Percentiles rank a stretch among this genome's conserved stretches.
phyloP scores from a whole-genome alignment of 2,888 invertebrate genomes.

The Uloborus plumipes region DNA sequence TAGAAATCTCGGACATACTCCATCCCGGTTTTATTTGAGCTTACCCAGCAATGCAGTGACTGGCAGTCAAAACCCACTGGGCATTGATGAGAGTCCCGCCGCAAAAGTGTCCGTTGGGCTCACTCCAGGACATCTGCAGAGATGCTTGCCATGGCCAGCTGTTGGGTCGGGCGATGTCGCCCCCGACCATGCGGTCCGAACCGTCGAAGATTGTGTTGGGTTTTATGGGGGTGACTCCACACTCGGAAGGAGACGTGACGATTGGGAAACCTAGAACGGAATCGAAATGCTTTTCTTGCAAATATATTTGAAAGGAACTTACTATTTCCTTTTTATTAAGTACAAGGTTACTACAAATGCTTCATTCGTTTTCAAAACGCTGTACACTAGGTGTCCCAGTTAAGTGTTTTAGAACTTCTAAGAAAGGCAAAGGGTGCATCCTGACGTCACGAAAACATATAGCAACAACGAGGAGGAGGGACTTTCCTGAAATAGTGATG shows the following conservation, averaged over 20 bases:
- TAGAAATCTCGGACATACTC: neutral
- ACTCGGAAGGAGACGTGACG: constrained; percentile 7
- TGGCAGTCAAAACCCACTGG: constrained; percentile 48
- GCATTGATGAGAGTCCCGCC: constrained; percentile 53
- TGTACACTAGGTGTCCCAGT: too few species aligned
- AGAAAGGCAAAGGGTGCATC: too few species aligned
- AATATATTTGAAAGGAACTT: too few species aligned
- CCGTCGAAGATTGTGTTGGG: constrained; percentile 16
- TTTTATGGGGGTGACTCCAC: constrained; percentile 32
- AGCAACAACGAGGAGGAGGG: too few species aligned
- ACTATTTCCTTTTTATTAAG: too few species aligned
- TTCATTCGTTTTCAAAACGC: too few species aligned
- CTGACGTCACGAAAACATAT: too few species aligned
- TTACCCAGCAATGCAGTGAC: constrained; percentile 40
- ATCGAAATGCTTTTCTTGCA: too few species aligned
- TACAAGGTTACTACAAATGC: too few species aligned
- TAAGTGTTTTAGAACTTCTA: too few species aligned
- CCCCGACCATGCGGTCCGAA: constrained; percentile 41
- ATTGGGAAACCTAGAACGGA: constrained; percentile 3
- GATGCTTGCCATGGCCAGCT: constrained; percentile 63
- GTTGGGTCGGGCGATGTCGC: constrained; percentile 25
- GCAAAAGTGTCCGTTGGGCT: constrained; percentile 57
- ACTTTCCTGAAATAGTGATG: too few species aligned
- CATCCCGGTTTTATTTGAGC: neutral
- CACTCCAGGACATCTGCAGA: constrained; percentile 18